phyloP scores from a whole-genome alignment of 2,797 vertebrate genomes.

The Linurgus olivaceus region DNA sequence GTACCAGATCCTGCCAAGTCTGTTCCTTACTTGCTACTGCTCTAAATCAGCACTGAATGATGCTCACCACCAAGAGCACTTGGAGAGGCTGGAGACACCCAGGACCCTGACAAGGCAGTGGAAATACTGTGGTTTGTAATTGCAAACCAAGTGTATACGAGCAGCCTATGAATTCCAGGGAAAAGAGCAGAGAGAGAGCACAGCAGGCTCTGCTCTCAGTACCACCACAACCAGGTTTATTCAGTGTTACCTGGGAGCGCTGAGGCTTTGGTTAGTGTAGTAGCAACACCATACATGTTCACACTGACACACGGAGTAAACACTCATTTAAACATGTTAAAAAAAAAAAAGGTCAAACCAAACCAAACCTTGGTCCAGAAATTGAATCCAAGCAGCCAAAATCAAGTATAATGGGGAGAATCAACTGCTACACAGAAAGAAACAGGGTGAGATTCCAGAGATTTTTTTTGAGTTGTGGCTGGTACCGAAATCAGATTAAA shows the following conservation, averaged over 20 bases:
- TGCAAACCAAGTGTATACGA: background rate
- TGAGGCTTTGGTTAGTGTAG: slow-evolving; percentile 58
- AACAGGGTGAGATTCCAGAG: background rate
- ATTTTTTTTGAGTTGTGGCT: background rate
- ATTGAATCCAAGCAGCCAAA: slow-evolving; percentile 51
- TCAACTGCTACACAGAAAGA: background rate
- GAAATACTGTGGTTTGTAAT: background rate
- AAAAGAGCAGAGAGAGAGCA: slow-evolving; percentile 20
- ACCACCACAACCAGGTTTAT: background rate
- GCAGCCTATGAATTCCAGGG: slow-evolving; percentile 4
- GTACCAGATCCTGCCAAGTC: background rate
- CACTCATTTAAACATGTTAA: slow-evolving; percentile 7
- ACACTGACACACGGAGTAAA: slow-evolving; percentile 43
- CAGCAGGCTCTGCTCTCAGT: slow-evolving; percentile 19
- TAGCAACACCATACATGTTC: slow-evolving; percentile 34
- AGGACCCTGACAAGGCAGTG: background rate
- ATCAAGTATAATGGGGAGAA: background rate
- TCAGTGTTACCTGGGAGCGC: background rate
- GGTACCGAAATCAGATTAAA: background rate
- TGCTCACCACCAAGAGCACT: background rate
- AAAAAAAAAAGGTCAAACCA: background rate
- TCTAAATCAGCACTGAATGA: background rate
- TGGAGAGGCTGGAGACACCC: background rate
- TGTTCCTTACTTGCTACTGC: background rate
- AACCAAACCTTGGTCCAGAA: slow-evolving; percentile 69